phyloP scores from a whole-genome alignment of 2,113 vertebrate species.

The Tupaia tana region DNA sequence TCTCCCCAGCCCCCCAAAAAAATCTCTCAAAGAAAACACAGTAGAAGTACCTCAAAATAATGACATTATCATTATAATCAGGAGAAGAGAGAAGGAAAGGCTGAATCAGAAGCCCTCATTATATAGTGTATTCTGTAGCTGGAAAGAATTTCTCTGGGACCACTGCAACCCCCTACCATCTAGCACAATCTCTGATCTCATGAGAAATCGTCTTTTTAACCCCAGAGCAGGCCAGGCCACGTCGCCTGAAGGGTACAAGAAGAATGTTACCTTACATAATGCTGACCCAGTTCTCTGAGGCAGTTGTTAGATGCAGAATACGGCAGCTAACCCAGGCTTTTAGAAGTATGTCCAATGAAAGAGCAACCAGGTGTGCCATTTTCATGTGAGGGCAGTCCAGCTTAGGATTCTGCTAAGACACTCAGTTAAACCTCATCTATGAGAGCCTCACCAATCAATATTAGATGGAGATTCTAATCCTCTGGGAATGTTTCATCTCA shows the following conservation, averaged over 20 bases:
- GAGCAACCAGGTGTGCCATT: rapidly evolving
- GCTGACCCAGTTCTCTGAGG: neutral
- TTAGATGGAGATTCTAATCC: neutral
- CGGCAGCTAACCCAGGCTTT: neutral
- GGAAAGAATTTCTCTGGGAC: neutral
- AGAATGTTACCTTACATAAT: neutral
- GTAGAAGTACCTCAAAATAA: neutral
- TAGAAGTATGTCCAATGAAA: neutral
- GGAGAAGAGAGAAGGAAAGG: neutral
- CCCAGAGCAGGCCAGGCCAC: neutral
- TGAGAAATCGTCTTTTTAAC: neutral
- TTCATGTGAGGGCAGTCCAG: neutral
- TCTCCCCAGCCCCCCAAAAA: neutral
- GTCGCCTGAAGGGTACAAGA: neutral
- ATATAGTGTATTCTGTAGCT: neutral
- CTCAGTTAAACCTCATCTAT: neutral
- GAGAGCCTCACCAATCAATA: neutral
- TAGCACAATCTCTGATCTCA: neutral
- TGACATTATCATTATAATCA: neutral
- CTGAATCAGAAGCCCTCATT: neutral
- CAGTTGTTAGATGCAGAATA: neutral
- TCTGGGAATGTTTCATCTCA: neutral
- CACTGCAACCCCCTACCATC: neutral
- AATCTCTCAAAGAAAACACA: neutral
- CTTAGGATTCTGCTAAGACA: neutral